These are phyloP conservation scores for Colinus virginianus DNA, from an alignment of 2,113 vertebrate species.

Conservation along the genomic window DNA sequence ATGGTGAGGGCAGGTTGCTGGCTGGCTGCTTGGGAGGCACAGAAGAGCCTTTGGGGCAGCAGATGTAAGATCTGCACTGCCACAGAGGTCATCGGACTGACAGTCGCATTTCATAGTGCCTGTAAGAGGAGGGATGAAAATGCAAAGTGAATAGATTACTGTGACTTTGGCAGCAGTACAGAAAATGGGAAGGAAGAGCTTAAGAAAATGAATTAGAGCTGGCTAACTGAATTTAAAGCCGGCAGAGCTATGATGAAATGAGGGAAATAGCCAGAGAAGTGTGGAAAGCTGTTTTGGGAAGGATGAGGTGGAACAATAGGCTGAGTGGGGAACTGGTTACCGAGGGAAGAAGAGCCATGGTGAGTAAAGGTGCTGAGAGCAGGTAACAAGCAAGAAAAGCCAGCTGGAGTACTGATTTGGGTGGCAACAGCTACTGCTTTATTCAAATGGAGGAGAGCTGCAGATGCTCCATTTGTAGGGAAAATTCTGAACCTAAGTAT, in stretches of 20 bases:
- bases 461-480: neutral
- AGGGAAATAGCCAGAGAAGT: neutral
- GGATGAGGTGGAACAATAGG: neutral
- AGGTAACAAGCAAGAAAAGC: neutral
- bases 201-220: constrained; percentile 20
- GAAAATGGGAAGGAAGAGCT: constrained; percentile 43
- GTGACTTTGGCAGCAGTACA: constrained; percentile 1
- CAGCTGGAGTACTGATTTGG: neutral
- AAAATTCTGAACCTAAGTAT: neutral
- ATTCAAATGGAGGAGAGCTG: neutral
- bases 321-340: neutral
- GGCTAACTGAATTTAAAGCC: neutral
- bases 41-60: neutral
- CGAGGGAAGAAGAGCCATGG: neutral
- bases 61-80: neutral
- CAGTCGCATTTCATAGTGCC: neutral
- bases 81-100: neutral
- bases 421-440: neutral
- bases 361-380: neutral
- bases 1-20: neutral
- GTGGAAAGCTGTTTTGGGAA: constrained; percentile 24
- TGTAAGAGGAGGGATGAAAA: neutral
- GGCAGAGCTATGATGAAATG: neutral
- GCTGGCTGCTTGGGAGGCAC: neutral
- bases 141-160: neutral